Percentiles rank a stretch among this genome's conserved stretches.
These are phyloP conservation scores for Porites lutea DNA, from an alignment of 64 coral and sea anemone species.

Conservation along the genomic window DNA sequence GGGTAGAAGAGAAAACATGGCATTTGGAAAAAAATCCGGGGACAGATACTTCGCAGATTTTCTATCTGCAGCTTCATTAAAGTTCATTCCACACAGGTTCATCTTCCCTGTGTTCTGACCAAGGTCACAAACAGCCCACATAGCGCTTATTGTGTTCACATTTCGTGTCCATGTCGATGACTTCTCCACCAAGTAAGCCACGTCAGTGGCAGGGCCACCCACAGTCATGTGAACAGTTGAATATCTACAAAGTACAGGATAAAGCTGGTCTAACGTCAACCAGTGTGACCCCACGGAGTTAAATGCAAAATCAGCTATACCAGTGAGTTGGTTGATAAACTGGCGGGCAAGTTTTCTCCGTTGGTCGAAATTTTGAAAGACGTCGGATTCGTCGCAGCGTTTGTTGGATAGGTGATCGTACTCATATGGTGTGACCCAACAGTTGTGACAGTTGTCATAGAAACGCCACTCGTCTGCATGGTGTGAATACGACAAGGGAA, in stretches of 20 bases:
- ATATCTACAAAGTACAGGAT: not conserved
- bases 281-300: not conserved
- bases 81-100: slow-evolving; percentile 4
- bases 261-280: not conserved
- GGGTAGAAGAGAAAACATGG: slow-evolving; percentile 3
- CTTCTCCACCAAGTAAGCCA: slow-evolving; percentile 12
- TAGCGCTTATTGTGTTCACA: not conserved
- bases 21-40: not conserved
- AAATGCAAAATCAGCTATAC: not conserved
- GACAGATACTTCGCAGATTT: not conserved
- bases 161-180: not conserved
- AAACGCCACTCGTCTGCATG: slow-evolving; percentile 27
- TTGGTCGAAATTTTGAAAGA: not conserved
- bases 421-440: not conserved
- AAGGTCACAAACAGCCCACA: slow-evolving; percentile 16
- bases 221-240: not conserved
- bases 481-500: slow-evolving; percentile 4
- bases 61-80: slow-evolving; percentile 3
- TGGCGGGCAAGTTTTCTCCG: not conserved
- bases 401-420: not conserved
- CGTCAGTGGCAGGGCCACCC: slow-evolving; percentile 9
- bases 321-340: not conserved
- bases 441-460: not conserved
- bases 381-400: not conserved
- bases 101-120: not conserved